A percentile compares a stretch with the other conserved stretches of the same genome.
Evolutionary conservation across 2,888 invertebrate genomes (phyloP).

Genomic region (Eulithis testata): DNA sequence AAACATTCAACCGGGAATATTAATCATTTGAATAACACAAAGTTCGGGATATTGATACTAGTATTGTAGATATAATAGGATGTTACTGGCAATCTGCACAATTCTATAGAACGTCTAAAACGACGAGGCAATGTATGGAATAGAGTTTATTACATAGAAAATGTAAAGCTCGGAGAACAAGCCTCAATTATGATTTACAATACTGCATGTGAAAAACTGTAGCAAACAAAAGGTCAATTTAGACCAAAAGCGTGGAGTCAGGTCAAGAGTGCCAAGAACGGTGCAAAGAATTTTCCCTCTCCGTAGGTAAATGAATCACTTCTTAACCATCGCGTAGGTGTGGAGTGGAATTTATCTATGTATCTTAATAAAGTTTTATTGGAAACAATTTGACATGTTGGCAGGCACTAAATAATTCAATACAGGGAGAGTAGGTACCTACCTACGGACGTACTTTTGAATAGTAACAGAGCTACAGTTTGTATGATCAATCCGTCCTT

Average conservation of each 20-base stretch:
- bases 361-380: conserved; percentile 37
- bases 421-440: conserved; percentile 28
- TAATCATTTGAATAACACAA: conserved; percentile 34
- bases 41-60: conserved; percentile 26
- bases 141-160: too few relatives aligned
- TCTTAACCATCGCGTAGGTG: conserved; percentile 14
- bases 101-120: too few relatives aligned
- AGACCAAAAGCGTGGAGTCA: not conserved
- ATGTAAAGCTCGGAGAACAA: too few relatives aligned
- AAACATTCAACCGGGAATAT: conserved; percentile 32
- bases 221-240: not conserved
- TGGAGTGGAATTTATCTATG: conserved; percentile 31
- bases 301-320: conserved; percentile 9
- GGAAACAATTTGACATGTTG: conserved; percentile 39
- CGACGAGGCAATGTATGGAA: too few relatives aligned
- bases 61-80: too few relatives aligned
- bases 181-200: too few relatives aligned
- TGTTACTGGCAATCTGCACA: too few relatives aligned
- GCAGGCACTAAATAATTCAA: conserved; percentile 45
- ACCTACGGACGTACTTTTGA: conserved; percentile 13
- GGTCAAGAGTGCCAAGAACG: not conserved
- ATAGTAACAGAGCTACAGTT: conserved; percentile 22
- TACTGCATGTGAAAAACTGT: too few relatives aligned
- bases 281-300: not conserved
- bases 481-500: conserved; percentile 61